These are phyloP conservation scores for Chlorospingus semifuscus DNA, from an alignment of 2,797 vertebrate species.

Conservation along the genomic window DNA sequence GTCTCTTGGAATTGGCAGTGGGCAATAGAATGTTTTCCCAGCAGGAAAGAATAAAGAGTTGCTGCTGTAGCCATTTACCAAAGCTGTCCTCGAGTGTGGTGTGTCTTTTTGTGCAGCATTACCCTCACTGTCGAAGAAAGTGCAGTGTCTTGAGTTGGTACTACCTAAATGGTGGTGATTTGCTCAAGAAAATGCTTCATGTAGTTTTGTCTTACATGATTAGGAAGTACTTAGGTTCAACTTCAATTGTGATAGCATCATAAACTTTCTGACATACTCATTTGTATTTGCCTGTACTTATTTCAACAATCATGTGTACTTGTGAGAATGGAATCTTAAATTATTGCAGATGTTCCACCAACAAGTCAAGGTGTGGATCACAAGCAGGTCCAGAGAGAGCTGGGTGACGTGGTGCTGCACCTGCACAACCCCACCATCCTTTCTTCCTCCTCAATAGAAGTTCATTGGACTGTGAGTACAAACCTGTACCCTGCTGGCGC, in stretches of 20 bases:
- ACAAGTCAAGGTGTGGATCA: slow-evolving; percentile 97
- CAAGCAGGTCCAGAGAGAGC: slow-evolving; percentile 92
- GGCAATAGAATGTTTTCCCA: neutral
- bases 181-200: neutral
- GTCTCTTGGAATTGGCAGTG: neutral
- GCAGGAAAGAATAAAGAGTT: neutral
- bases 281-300: neutral
- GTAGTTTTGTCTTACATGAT: neutral
- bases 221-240: neutral
- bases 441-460: slow-evolving; percentile 93
- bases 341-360: slow-evolving; percentile 88
- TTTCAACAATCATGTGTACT: neutral
- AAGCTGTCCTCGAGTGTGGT: neutral
- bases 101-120: neutral
- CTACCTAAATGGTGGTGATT: neutral
- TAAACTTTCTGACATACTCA: neutral
- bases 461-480: slow-evolving; percentile 95
- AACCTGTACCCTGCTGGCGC: neutral
- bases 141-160: neutral
- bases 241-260: neutral
- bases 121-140: neutral
- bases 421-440: slow-evolving; percentile 97
- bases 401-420: slow-evolving; percentile 92
- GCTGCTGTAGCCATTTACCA: neutral
- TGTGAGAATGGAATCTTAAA: slow-evolving; percentile 33